Percentiles rank a stretch among this genome's conserved stretches.
These are phyloP conservation scores for Nipponacmea schrenckii DNA, from an alignment of 2,888 invertebrate species.

Conservation along the genomic window DNA sequence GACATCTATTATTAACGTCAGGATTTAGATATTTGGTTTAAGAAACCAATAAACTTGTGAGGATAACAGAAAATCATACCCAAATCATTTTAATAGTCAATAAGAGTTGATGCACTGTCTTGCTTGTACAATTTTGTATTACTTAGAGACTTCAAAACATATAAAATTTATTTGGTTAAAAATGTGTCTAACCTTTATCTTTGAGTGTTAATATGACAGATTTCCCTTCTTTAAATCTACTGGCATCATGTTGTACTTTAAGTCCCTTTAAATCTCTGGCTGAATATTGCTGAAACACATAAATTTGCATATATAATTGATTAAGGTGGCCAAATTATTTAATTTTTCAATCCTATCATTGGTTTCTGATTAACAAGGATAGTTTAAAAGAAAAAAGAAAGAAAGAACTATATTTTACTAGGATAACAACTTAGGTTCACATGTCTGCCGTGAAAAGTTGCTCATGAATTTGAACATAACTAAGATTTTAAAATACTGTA, in stretches of 20 bases:
- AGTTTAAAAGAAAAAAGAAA: too few species aligned
- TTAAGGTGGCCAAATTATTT: too few species aligned
- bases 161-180: background rate
- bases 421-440: too few species aligned
- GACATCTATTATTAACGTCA: too few species aligned
- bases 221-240: constrained; percentile 79
- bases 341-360: background rate
- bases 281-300: constrained; percentile 73
- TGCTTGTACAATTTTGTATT: too few species aligned
- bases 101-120: too few species aligned
- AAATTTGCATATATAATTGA: background rate
- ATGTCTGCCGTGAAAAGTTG: too few species aligned
- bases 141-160: too few species aligned
- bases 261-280: constrained; percentile 82
- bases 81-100: background rate
- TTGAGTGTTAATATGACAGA: constrained; percentile 91
- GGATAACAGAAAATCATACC: too few species aligned
- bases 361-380: background rate
- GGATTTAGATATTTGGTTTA: too few species aligned
- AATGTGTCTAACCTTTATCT: constrained; percentile 77
- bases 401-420: too few species aligned
- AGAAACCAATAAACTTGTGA: too few species aligned
- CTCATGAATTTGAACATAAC: background rate
- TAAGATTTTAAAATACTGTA: background rate
- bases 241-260: constrained; percentile 83